These are phyloP conservation scores for Scaptomyza cyrtandrae DNA, from an alignment of 2,888 invertebrate genomes.

Conservation along the genomic window DNA sequence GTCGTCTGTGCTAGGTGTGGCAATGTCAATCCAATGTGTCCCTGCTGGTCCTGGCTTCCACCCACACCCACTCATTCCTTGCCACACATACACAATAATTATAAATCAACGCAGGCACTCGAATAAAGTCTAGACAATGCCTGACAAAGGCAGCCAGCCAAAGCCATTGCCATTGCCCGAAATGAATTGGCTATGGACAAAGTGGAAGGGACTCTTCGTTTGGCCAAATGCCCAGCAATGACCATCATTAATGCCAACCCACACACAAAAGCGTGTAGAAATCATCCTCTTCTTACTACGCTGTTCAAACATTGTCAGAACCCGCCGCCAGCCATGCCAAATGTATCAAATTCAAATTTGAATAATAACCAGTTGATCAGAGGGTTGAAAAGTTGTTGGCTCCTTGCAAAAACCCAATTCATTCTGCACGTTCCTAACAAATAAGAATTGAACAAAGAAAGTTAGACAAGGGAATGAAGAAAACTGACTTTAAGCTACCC, in stretches of 20 bases:
- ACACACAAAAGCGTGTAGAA: constrained; percentile 5
- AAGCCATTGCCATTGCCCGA: constrained; percentile 18
- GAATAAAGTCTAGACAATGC: constrained; percentile 73
- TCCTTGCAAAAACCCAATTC: constrained; percentile 9
- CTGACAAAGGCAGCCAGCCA: constrained; percentile 64
- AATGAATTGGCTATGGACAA: constrained; percentile 17
- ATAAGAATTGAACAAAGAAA: constrained; percentile 14
- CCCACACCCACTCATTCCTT: not conserved
- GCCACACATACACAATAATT: constrained; percentile 70
- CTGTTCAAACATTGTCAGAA: constrained; percentile 34
- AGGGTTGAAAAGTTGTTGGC: constrained; percentile 40
- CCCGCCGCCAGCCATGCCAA: constrained; percentile 14
- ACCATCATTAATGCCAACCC: constrained; percentile 51
- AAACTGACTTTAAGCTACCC: not conserved
- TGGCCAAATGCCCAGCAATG: constrained; percentile 62
- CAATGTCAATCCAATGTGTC: constrained; percentile 26
- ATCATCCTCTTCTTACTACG: not conserved
- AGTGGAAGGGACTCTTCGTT: constrained; percentile 17
- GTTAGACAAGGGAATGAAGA: constrained; percentile 1
- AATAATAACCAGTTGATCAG: constrained; percentile 65
- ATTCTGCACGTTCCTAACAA: constrained; percentile 18
- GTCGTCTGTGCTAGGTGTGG: constrained; percentile 54
- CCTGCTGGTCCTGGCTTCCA: constrained; percentile 19
- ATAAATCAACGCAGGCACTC: constrained; percentile 73
- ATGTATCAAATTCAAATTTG: constrained; percentile 60